Evolutionary conservation across 2,888 invertebrate genomes (phyloP).

Genomic region (Nymphalis urticae): DNA sequence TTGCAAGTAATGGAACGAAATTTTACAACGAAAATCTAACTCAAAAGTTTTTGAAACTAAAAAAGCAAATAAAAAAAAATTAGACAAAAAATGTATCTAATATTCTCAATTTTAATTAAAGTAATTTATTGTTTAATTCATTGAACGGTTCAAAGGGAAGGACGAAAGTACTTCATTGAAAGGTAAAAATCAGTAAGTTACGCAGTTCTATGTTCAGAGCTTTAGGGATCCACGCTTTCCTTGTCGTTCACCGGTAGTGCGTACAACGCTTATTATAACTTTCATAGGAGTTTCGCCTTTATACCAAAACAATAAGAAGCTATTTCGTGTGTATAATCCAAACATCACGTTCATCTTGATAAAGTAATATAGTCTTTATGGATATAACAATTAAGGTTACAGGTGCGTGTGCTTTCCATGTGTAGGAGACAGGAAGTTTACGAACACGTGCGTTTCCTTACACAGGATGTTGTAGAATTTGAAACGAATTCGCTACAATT

Average conservation of each 20-base stretch:
- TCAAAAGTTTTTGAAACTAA: too few relatives aligned
- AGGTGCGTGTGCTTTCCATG: constrained; percentile 3
- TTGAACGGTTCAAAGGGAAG: too few relatives aligned
- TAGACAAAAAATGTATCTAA: too few relatives aligned
- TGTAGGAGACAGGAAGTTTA: constrained; percentile 66
- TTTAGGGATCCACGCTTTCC: not conserved
- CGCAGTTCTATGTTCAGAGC: not conserved
- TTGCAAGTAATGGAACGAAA: too few relatives aligned
- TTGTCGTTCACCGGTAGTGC: not conserved
- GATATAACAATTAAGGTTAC: constrained; percentile 9
- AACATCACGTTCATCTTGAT: not conserved
- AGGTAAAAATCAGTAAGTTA: too few relatives aligned
- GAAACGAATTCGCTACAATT: constrained; percentile 48
- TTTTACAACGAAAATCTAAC: too few relatives aligned
- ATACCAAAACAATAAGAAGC: not conserved
- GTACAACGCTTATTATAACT: not conserved
- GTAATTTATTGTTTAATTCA: too few relatives aligned
- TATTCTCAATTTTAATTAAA: too few relatives aligned
- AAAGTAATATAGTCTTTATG: constrained; percentile 19
- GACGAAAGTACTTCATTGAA: too few relatives aligned
- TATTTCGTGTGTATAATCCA: not conserved
- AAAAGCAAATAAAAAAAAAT: too few relatives aligned
- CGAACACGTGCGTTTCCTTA: constrained; percentile 73
- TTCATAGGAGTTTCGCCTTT: not conserved
- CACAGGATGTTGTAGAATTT: constrained; percentile 79